phyloP scores from a whole-genome alignment of 1,140 invertebrate species.

The Drosophila asahinai region DNA sequence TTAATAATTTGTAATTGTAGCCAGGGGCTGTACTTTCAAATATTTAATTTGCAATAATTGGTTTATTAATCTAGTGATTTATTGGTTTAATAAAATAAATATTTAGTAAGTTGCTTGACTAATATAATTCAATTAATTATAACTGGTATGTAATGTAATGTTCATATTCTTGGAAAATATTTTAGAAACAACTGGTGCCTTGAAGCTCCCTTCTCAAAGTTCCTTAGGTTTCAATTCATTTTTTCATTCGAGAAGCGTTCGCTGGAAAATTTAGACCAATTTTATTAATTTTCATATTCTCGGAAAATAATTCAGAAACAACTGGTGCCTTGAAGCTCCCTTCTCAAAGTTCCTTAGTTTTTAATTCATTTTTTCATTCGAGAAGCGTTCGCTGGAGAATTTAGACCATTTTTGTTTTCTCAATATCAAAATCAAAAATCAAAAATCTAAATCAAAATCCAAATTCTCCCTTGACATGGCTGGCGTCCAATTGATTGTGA shows the following conservation, averaged over 20 bases:
- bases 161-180: neutral
- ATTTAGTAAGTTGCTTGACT: too few species aligned
- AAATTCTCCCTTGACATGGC: neutral
- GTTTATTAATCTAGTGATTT: too few species aligned
- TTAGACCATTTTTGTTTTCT: neutral
- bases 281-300: neutral
- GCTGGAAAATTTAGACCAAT: neutral
- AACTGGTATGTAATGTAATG: too few species aligned
- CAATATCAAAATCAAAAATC: too few species aligned
- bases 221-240: too few species aligned
- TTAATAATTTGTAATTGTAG: neutral
- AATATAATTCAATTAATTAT: too few species aligned
- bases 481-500: conserved; percentile 25
- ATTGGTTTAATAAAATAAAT: neutral
- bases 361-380: too few species aligned
- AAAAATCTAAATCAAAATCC: neutral
- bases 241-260: neutral
- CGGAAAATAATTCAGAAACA: neutral
- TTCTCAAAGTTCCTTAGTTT: too few species aligned
- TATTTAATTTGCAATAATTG: neutral
- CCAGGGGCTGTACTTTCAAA: neutral
- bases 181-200: neutral
- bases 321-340: neutral
- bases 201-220: neutral
- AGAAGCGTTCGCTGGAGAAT: neutral